phyloP scores from a whole-genome alignment of 2,888 invertebrate species.

The Xanthorhoe spadicearia region DNA sequence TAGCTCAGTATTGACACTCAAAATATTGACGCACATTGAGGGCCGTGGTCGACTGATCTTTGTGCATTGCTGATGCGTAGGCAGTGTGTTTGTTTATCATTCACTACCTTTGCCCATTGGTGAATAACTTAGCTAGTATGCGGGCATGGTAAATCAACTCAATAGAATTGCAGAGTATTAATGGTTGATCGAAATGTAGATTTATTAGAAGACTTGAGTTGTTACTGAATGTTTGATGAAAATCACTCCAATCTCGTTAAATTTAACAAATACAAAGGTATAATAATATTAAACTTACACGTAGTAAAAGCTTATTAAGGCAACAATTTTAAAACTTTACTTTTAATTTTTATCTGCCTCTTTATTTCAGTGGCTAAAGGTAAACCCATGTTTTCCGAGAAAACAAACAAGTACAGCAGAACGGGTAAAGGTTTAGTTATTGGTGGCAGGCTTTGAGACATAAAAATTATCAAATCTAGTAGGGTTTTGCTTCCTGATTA shows the following conservation, averaged over 20 bases:
- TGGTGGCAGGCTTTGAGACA: too few species aligned
- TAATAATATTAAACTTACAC: neutral
- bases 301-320: neutral
- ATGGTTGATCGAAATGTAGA: neutral
- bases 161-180: neutral
- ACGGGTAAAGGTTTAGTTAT: too few species aligned
- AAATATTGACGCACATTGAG: constrained; percentile 24
- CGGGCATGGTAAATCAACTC: neutral
- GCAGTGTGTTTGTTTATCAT: constrained; percentile 37
- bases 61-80: constrained; percentile 43
- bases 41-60: constrained; percentile 36
- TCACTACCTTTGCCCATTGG: neutral
- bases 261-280: neutral
- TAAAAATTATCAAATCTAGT: too few species aligned
- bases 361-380: constrained; percentile 18
- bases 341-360: neutral
- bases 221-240: too few species aligned
- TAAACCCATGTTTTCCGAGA: constrained; percentile 32
- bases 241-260: too few species aligned
- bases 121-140: constrained; percentile 5
- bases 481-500: too few species aligned
- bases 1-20: constrained; percentile 28
- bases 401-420: constrained; percentile 38
- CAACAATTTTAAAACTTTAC: neutral
- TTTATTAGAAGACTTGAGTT: too few species aligned